These are phyloP conservation scores for Miltochrista miniata DNA, from an alignment of 2,888 invertebrate species.

Conservation along the genomic window DNA sequence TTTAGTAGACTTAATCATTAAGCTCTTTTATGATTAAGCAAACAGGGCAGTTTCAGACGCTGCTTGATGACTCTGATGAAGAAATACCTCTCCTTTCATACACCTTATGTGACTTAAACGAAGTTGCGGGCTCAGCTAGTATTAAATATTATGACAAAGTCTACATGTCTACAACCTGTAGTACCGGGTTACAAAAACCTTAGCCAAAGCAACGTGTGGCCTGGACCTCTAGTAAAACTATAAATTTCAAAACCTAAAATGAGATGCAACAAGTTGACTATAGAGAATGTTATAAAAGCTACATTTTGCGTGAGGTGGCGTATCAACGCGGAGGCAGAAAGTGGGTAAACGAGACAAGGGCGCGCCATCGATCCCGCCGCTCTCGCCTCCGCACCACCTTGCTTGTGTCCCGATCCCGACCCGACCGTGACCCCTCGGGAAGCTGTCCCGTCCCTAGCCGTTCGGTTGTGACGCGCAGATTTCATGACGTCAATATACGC, in stretches of 20 bases:
- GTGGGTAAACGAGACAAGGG: slow-evolving; percentile 54
- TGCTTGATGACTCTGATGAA: too few species aligned
- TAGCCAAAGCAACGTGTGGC: too few species aligned
- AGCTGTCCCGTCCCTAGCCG: slow-evolving; percentile 31
- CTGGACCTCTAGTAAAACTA: too few species aligned
- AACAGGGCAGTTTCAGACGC: too few species aligned
- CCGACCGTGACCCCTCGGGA: slow-evolving; percentile 63
- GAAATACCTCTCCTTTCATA: too few species aligned
- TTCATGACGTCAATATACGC: slow-evolving; percentile 33
- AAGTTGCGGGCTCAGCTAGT: too few species aligned
- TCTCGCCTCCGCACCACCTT: slow-evolving; percentile 32
- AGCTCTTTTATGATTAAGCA: too few species aligned
- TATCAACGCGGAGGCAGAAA: slow-evolving; percentile 28
- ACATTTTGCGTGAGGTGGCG: slow-evolving; percentile 22
- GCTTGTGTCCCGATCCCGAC: slow-evolving; percentile 67
- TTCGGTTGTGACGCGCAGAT: slow-evolving; percentile 27
- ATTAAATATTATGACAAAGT: too few species aligned
- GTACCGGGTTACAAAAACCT: too few species aligned
- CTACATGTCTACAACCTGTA: too few species aligned
- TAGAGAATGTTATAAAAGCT: slow-evolving; percentile 1
- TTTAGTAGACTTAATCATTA: too few species aligned
- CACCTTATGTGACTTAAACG: too few species aligned
- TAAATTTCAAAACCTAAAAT: not conserved
- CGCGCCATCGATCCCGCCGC: slow-evolving; percentile 57
- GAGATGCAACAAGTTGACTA: slow-evolving; percentile 42